Percentiles rank a stretch among this genome's conserved stretches.
Conservation (phyloP, 1,140 invertebrate genomes). For the Halictus rubicundus region DNA sequence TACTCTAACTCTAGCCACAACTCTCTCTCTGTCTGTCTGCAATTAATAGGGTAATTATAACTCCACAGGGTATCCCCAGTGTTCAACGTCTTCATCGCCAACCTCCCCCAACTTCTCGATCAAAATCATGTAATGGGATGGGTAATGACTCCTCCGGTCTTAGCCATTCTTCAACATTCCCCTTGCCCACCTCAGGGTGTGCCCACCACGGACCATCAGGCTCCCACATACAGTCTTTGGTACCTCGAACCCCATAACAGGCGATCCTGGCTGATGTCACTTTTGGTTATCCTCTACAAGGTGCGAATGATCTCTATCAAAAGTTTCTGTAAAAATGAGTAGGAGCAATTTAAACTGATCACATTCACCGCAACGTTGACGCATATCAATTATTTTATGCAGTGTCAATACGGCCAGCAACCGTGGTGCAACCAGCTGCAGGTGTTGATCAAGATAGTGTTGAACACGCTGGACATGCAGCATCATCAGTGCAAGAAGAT, state of each 20-base stretch:
- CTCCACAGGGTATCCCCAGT: constrained; percentile 90
- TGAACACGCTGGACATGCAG: constrained; percentile 95
- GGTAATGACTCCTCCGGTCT: constrained; percentile 90
- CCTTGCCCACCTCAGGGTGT: constrained; percentile 85
- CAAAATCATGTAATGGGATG: constrained; percentile 96
- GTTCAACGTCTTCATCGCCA: constrained; percentile 97
- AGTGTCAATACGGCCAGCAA: constrained; percentile 96
- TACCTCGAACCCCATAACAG: constrained; percentile 91
- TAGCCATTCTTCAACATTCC: constrained; percentile 93
- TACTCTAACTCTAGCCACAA: constrained; percentile 69
- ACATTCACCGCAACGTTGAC: too few relatives aligned
- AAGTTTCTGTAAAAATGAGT: too few relatives aligned
- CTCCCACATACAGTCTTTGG: constrained; percentile 92
- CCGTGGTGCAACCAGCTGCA: constrained; percentile 90
- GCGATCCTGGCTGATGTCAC: constrained; percentile 94
- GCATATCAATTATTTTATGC: constrained; percentile 60
- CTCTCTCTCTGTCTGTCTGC: not conserved
- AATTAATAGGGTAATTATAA: not conserved
- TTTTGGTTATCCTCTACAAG: constrained; percentile 98
- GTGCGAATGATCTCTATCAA: constrained; percentile 78
- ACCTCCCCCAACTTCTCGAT: constrained; percentile 95
- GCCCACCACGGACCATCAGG: constrained; percentile 79
- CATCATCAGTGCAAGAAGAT: constrained; percentile 92
- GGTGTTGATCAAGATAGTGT: constrained; percentile 92
- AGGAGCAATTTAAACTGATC: too few relatives aligned